Evolutionary conservation across 1,140 invertebrate species (phyloP), one percentile per base, ranked within the genome.

Genomic region (Drosophila orena): DNA sequence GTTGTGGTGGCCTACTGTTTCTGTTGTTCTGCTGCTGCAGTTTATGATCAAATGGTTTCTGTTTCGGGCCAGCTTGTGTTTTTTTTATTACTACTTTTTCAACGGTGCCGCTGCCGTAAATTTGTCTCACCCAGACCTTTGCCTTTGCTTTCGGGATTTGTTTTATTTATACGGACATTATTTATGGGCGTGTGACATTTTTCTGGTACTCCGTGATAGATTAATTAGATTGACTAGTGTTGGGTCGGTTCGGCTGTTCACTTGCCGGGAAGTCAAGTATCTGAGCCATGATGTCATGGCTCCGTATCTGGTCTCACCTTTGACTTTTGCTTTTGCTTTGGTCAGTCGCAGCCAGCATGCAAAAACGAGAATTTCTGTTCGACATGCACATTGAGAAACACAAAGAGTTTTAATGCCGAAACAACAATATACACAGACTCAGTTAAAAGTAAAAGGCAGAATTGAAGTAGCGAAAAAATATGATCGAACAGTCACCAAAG

Each of bases 211-310:
- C 44, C 44, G 24, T 69, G 61, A 81, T 73, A 38, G 49, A 73
- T 62, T 77, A 81, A 81, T 81, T 73, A 65, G 53, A 69, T 76
- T 60, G 77, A 64, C 22, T n/a, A 44, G 43, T 35, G 65, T 24
- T 76, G 38, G 34, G 10, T 55, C 49, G 35, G 40, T 60, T 66
- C 54, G 53, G 57, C 54, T 27, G 27, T 73, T 83, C 47, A 71
- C 57, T 70, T 66, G 56, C 54, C 59, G 8, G 64, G 30, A 22
- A 75, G 66, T 77, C 61, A 59, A 70, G 64, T 66, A 50, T 70
- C 37, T 42, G 58, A 71, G 65, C 59, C 49, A 78, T 88, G 83
- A 86, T 88, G 84, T 86, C 83, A 86, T 88, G 66, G 79, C 53
- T 42, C 62, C 43, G 81, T 68, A 54, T 81, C 79, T 89, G 88